Evolutionary conservation across 1,140 invertebrate genomes (phyloP), one percentile per base, ranked within the genome.

Genomic region (Ericerus pela): DNA sequence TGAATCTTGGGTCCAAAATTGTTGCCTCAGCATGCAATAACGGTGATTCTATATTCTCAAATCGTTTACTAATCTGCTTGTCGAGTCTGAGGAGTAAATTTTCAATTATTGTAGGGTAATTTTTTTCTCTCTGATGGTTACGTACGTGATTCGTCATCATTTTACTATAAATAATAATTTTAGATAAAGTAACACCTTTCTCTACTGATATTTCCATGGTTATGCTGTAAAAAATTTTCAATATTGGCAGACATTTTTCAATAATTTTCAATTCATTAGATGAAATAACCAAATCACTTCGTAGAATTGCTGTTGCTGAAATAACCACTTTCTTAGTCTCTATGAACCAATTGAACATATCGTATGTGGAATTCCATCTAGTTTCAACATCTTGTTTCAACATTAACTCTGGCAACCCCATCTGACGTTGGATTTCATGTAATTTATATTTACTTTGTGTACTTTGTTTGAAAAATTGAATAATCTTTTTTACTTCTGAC

Each of bases 331-430:
- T 41, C 47, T 57, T 53, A 31, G 30, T 31, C 27, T 57, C 51
- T 11, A 57, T 28, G 33, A 41, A 41, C 22, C 55, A 31, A 18
- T 54, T 16, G 22, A 57, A 53, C 55, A 60, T 61, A 14, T 59
- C 53, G 20, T 28, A 54, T 20, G 58, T 59, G 10, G 53, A 59
- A 31, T 61, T 60, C 55, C 60, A 61, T 8, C 58, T 11, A 1
- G 58, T 61, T 12, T n/a, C 18, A 33, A 59, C 58, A 36, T 59
- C 60, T 53, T 59, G 53, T 8, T 57, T 61, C 26, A 61, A 27
- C 10, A 33, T 55, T 22, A 58, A 41, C 20, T 29, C 30, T 2
- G 57, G 57, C 3, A 37, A 14, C 0, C 52, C 41, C 29, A 54
- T 54, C 29, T 58, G 55, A n/a, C 27, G 47, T 54, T 58, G 56